Evolutionary conservation across 2,888 invertebrate genomes (phyloP), one percentile per base, ranked within the genome.

Genomic region (Drosophila percnosoma): DNA sequence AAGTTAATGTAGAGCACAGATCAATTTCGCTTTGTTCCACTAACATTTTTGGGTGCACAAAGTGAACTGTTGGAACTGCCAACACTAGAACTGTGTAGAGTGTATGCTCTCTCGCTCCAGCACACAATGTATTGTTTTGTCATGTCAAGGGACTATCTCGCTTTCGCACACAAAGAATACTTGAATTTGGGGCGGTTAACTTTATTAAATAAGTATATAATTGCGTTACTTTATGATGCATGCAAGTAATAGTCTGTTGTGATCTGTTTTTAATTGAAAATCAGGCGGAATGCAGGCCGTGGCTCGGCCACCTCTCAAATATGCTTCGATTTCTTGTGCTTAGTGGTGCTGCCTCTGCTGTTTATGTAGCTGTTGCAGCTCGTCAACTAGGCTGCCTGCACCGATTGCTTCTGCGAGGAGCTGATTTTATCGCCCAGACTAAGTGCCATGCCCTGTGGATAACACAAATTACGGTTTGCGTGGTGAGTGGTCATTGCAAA

Each of bases 381-480:
- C 48, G 15, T 70, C 64, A 68, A 73, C 78, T 91, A 93, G 82
- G 92, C 92, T 54, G 92, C 93, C 78, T 92, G 92, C 72, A 92
- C 91, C 27, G 92, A 94, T 68, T 94, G 94, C 68, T 97, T 98
- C 93, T 98, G 98, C 86, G 97, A 97, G 93, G 96, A 95, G 94
- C 98, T 99, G 90, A 99, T 99, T 94, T 99, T 99, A 93, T 99
- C 99, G 49, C 99, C 99, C 87, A 99, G 95, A 90, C 99, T 98
- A 27, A 99, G 94, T 6, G 99, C 99, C 99, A 99, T 99, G 73
- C 99, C 99, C 97, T 98, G 94, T 21, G 94, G 82, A 69, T 49
- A 48, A 59, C 7, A 6, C 45, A 55, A 18, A 4, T 13, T 13
- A 24, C 21, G 45, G 13, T 45, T 29, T 31, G 8, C 51, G 53